Evolutionary conservation across 2,888 invertebrate species (phyloP).

Genomic region (Pristionchus maxplancki): DNA sequence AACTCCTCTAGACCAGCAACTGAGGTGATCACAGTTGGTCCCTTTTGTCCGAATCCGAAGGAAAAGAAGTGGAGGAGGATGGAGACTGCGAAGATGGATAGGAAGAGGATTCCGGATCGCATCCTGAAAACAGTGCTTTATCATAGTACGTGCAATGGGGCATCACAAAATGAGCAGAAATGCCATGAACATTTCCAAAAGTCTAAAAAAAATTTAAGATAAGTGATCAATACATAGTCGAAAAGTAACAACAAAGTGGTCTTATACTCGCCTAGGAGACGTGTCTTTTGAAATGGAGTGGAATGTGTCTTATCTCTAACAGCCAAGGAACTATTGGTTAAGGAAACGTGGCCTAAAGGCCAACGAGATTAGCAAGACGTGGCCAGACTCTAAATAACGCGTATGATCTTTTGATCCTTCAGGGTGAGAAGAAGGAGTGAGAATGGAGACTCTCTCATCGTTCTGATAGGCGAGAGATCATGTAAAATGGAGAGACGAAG

Average conservation of each 20-base stretch:
- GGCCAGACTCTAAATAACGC: too few relatives aligned
- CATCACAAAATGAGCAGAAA: background rate
- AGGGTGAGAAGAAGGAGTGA: background rate
- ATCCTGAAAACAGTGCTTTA: too few relatives aligned
- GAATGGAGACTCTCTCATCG: too few relatives aligned
- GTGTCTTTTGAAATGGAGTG: background rate
- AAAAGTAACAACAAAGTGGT: background rate
- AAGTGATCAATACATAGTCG: too few relatives aligned
- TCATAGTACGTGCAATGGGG: too few relatives aligned
- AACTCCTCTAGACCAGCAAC: background rate
- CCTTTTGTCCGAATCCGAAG: background rate
- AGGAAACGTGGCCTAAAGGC: background rate
- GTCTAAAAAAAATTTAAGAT: too few relatives aligned
- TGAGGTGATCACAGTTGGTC: background rate
- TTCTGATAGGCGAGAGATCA: background rate
- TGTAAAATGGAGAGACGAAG: background rate
- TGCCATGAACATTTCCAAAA: too few relatives aligned
- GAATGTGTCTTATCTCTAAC: background rate
- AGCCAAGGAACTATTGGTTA: background rate
- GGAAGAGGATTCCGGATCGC: background rate
- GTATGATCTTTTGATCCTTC: background rate
- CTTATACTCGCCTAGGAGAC: background rate
- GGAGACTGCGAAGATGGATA: background rate
- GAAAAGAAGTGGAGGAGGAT: background rate
- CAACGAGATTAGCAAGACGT: too few relatives aligned